phyloP scores from a whole-genome alignment of 2,888 invertebrate genomes.

The Perdita meconis region DNA sequence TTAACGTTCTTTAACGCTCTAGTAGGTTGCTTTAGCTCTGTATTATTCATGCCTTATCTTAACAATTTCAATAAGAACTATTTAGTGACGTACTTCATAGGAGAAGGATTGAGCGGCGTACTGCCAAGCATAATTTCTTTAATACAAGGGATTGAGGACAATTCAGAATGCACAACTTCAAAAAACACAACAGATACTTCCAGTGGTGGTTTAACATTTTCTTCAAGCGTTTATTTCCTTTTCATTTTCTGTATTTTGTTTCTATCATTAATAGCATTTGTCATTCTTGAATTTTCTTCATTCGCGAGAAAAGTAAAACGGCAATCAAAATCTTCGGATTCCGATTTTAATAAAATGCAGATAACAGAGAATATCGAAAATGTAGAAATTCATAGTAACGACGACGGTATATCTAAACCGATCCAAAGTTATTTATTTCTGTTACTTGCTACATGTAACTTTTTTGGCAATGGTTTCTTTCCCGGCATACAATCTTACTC shows the following conservation, averaged over 20 bases:
- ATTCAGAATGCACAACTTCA: constrained; percentile 83
- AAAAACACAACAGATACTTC: constrained; percentile 75
- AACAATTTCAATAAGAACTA: constrained; percentile 90
- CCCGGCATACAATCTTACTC: constrained; percentile 88
- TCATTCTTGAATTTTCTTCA: constrained; percentile 67
- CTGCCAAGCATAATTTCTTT: constrained; percentile 92
- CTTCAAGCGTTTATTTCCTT: constrained; percentile 88
- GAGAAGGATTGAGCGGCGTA: constrained; percentile 93
- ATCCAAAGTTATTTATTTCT: constrained; percentile 42
- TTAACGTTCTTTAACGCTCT: constrained; percentile 89
- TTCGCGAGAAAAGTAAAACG: constrained; percentile 51
- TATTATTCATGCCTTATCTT: constrained; percentile 94
- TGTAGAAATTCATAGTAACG: neutral
- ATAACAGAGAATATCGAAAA: neutral
- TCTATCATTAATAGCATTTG: constrained; percentile 86
- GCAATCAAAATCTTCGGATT: constrained; percentile 1
- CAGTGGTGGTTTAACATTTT: constrained; percentile 86
- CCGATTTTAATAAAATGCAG: neutral
- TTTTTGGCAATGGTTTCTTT: constrained; percentile 86
- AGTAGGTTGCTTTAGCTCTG: constrained; percentile 94
- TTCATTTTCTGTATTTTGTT: constrained; percentile 88
- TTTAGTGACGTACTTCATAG: constrained; percentile 92
- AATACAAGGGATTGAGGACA: constrained; percentile 92
- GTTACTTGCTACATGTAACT: constrained; percentile 86
- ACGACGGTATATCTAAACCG: neutral